Evolutionary conservation across 2,113 vertebrate genomes (phyloP), one percentile per base, ranked within the genome.

Genomic region (Notarius lentiginosus): DNA sequence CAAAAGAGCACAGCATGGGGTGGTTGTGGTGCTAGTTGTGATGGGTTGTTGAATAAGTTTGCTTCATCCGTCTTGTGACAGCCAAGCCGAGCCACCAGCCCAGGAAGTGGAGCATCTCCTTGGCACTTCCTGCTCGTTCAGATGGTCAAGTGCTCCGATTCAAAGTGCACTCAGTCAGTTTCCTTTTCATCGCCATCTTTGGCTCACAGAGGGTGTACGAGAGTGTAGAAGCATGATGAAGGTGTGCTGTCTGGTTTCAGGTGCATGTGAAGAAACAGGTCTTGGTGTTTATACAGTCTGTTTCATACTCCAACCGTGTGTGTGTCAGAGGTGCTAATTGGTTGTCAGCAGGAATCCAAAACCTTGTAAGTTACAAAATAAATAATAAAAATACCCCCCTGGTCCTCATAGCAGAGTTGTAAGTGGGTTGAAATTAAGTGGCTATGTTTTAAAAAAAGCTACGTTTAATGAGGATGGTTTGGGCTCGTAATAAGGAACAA

Each of bases 281-380:
- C 61, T 58, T 15, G 47, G 60, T 66, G 68, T 84, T 86, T 47
- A 80, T 24, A 15, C 12, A n/a, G 11, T 41, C 73, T 4, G 9
- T 86, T 76, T 82, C 85, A 73, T 76, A 24, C 27, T 79, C 51
- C 51, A 79, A 27, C 76, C 51, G 41, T 84, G 72, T 70, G 73
- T 5, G n/a, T 27, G 41, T 15, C 20, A 27, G 30, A 83, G 72
- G 34, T 49, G 86, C 87, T 90, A 86, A 87, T 87, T 90, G 85
- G 47, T 56, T 82, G 83, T 51, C 47, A 85, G 70, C 20, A 66
- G 55, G 70, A 79, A 56, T 30, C 56, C n/a, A 20, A 79, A 53
- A 14, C 22, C 49, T 76, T 12, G 22, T 24, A 51, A 49, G 12
- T 66, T 41, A 51, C 18, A 9, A 66, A 17, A 68, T 9, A 51